A percentile compares a stretch with the other conserved stretches of the same genome.
These are phyloP conservation scores for Lutraria rhynchaena DNA, from an alignment of 1,140 invertebrate species.

Conservation along the genomic window DNA sequence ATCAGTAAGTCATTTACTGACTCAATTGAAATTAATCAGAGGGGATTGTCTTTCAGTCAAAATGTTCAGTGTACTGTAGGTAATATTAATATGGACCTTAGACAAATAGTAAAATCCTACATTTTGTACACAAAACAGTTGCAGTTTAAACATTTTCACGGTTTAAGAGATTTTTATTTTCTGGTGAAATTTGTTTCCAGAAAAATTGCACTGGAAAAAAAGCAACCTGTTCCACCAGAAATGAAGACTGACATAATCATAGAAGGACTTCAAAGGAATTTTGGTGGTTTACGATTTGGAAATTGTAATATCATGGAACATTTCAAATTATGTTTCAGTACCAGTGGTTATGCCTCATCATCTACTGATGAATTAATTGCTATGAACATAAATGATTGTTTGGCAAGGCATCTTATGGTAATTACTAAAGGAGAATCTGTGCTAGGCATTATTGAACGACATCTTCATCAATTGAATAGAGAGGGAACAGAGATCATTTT, in stretches of 20 bases:
- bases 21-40: background rate
- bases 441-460: conserved; percentile 60
- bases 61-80: background rate
- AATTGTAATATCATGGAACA: conserved; percentile 8
- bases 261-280: conserved; percentile 69
- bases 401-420: conserved; percentile 67
- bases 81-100: conserved; percentile 41
- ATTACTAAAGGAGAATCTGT: conserved; percentile 66
- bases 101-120: conserved; percentile 64
- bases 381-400: conserved; percentile 62
- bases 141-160: conserved; percentile 71
- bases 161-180: conserved; percentile 73
- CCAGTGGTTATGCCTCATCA: no score
- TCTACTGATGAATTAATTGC: conserved; percentile 54
- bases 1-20: conserved; percentile 38
- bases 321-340: conserved; percentile 20
- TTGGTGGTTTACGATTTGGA: conserved; percentile 69
- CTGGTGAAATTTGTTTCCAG: conserved; percentile 72
- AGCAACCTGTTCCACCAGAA: background rate
- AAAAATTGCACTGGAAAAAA: background rate
- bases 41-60: background rate
- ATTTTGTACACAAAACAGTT: conserved; percentile 59
- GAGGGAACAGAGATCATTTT: conserved; percentile 63
- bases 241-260: background rate
- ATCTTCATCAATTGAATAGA: conserved; percentile 46